A percentile compares a stretch with the other conserved stretches of the same genome.
Conservation (phyloP, 2,888 invertebrate species). For the Caradrina kadenii region DNA sequence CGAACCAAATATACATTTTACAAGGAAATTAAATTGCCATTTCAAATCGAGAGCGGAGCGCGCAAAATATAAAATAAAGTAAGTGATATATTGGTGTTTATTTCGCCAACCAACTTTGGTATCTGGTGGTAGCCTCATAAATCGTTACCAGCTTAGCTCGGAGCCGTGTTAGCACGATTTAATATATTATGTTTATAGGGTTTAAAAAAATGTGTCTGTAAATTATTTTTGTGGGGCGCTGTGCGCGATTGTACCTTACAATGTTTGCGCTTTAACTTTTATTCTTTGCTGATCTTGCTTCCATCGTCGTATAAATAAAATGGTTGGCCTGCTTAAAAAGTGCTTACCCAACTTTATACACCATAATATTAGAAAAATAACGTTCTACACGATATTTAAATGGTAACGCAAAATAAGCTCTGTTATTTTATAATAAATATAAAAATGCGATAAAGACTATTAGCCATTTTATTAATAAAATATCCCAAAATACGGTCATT, state of each 20-base stretch:
- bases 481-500: no score
- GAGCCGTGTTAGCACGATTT: slow-evolving; percentile 51
- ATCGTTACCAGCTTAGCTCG: slow-evolving; percentile 50
- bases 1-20: slow-evolving; percentile 27
- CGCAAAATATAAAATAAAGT: slow-evolving; percentile 56
- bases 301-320: background rate
- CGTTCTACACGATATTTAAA: no score
- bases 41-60: slow-evolving; percentile 43
- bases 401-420: no score
- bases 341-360: no score
- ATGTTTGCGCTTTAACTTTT: slow-evolving; percentile 7
- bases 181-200: slow-evolving; percentile 37
- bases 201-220: slow-evolving; percentile 45
- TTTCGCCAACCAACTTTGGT: slow-evolving; percentile 58
- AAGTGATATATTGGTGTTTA: slow-evolving; percentile 60
- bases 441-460: no score
- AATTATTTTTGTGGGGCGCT: slow-evolving; percentile 42
- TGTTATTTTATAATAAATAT: no score
- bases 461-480: no score
- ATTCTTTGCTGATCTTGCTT: slow-evolving; percentile 5
- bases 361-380: no score
- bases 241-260: slow-evolving; percentile 28
- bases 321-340: background rate
- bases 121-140: slow-evolving; percentile 52
- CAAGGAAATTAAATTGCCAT: slow-evolving; percentile 54